These are phyloP conservation scores for Agrypnus murinus DNA, from an alignment of 2,888 invertebrate genomes.

Conservation along the genomic window DNA sequence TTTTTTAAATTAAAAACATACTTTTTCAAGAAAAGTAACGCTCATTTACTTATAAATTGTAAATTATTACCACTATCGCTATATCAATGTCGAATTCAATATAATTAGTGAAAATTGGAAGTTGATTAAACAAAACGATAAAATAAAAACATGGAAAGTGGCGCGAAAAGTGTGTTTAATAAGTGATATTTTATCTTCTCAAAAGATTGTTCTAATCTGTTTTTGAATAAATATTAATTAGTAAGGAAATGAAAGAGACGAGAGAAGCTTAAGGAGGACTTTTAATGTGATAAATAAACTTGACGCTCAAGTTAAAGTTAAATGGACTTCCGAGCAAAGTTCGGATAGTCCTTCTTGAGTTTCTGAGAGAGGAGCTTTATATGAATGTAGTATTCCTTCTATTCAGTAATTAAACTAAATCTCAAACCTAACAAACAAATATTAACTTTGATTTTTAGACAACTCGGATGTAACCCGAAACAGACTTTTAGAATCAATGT, in stretches of 20 bases:
- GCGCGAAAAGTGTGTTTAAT: background rate
- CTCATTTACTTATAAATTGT: too few relatives aligned
- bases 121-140: too few relatives aligned
- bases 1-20: too few relatives aligned
- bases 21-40: too few relatives aligned
- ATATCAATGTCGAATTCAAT: too few relatives aligned
- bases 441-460: constrained; percentile 6
- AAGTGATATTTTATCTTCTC: constrained; percentile 14
- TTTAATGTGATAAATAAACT: constrained; percentile 33
- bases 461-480: background rate
- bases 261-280: constrained; percentile 8
- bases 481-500: constrained; percentile 1
- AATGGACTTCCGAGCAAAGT: constrained; percentile 30
- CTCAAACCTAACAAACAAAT: background rate
- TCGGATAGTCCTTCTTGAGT: constrained; percentile 17
- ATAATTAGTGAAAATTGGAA: too few relatives aligned
- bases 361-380: background rate
- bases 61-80: too few relatives aligned
- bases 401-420: constrained; percentile 25
- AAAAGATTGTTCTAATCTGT: constrained; percentile 21
- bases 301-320: constrained; percentile 29
- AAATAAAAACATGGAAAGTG: too few relatives aligned
- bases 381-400: constrained; percentile 1
- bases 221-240: constrained; percentile 35
- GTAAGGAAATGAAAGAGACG: constrained; percentile 16